Evolutionary conservation across 1,140 invertebrate genomes (phyloP).

Genomic region (Heliconius congener): DNA sequence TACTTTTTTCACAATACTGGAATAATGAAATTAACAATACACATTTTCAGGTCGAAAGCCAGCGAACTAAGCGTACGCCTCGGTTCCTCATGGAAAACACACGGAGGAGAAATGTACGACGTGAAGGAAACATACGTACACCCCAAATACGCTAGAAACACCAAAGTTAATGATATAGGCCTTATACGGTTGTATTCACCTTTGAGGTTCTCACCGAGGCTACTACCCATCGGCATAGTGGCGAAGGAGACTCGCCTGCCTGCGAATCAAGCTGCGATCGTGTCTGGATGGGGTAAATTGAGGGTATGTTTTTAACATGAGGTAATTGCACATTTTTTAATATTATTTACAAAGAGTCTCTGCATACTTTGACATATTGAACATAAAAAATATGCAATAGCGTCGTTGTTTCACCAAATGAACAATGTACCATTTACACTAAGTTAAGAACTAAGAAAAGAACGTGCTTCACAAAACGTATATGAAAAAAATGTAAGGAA

Average conservation of each 20-base stretch:
- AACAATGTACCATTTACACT: too few relatives aligned
- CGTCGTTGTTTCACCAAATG: too few relatives aligned
- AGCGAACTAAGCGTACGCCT: constrained; percentile 65
- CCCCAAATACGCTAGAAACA: constrained; percentile 61
- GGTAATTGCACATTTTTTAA: too few relatives aligned
- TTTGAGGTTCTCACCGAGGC: constrained; percentile 59
- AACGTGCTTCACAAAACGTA: too few relatives aligned
- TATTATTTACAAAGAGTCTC: too few relatives aligned
- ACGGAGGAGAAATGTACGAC: constrained; percentile 74
- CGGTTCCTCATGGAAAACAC: constrained; percentile 71
- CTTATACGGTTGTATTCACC: constrained; percentile 62
- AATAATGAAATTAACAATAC: background rate
- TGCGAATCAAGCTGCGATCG: constrained; percentile 57
- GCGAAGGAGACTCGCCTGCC: constrained; percentile 46
- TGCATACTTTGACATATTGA: too few relatives aligned
- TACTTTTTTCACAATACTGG: too few relatives aligned
- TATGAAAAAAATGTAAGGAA: too few relatives aligned
- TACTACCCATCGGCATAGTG: constrained; percentile 65
- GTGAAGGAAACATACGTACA: constrained; percentile 65
- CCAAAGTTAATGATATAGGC: constrained; percentile 64
- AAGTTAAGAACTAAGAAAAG: too few relatives aligned
- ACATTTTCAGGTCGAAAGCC: constrained; percentile 46
- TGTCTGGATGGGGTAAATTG: constrained; percentile 72
- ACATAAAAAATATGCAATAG: too few relatives aligned
- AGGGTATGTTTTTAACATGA: constrained; percentile 42